Conservation (phyloP, 2,113 vertebrate genomes). For the Periophthalmodon schlosseri region DNA sequence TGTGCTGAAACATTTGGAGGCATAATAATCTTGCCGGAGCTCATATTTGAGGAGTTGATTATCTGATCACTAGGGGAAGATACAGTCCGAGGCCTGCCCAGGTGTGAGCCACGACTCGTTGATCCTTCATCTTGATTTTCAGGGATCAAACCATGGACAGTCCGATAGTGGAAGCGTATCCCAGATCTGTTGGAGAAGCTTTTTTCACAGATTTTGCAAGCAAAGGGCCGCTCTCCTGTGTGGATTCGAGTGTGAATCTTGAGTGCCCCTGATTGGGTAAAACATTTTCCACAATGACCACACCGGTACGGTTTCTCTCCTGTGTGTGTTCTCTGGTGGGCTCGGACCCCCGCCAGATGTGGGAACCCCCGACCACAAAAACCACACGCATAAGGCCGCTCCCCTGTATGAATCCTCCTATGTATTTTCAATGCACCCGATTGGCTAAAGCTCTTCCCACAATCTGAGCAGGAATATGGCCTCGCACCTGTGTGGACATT, state of each 20-base stretch:
- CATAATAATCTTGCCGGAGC: neutral
- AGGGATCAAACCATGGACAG: slow-evolving; percentile 69
- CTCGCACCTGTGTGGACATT: slow-evolving; percentile 81
- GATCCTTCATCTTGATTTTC: slow-evolving; percentile 47
- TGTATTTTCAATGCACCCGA: slow-evolving; percentile 83
- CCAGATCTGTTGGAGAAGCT: slow-evolving; percentile 80
- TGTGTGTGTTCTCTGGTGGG: slow-evolving; percentile 80
- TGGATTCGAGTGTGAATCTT: slow-evolving; percentile 79
- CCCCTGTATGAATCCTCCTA: slow-evolving; percentile 78
- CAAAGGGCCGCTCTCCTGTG: slow-evolving; percentile 78
- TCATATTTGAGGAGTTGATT: slow-evolving; percentile 1
- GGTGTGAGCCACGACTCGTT: slow-evolving; percentile 7
- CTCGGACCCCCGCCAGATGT: slow-evolving; percentile 77
- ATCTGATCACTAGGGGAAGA: neutral
- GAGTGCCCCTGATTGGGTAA: slow-evolving; percentile 80
- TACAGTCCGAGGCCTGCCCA: slow-evolving; percentile 46
- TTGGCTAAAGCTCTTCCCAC: slow-evolving; percentile 81
- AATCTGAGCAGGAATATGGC: slow-evolving; percentile 81
- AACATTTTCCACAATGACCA: slow-evolving; percentile 82
- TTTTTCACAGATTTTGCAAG: slow-evolving; percentile 78
- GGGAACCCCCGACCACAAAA: slow-evolving; percentile 77
- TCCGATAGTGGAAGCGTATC: slow-evolving; percentile 79
- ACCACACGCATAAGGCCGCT: slow-evolving; percentile 70
- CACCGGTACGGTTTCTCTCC: slow-evolving; percentile 84
- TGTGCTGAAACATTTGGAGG: neutral